Evolutionary conservation across 2,113 vertebrate genomes (phyloP).

Genomic region (Albula glossodonta): DNA sequence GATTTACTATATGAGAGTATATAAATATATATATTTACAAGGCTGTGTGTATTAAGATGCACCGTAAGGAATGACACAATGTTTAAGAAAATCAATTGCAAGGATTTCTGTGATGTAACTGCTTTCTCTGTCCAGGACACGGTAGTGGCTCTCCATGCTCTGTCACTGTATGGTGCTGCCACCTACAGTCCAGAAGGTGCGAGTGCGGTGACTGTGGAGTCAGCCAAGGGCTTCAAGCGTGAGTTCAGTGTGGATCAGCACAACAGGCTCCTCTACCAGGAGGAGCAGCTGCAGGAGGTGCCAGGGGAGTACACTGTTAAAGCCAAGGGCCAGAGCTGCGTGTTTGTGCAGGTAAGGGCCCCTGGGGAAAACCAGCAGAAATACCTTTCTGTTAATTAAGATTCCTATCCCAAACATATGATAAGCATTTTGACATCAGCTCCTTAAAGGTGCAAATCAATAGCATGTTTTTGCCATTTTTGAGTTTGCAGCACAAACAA

Average conservation of each 20-base stretch:
- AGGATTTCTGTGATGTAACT: neutral
- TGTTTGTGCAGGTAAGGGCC: constrained; percentile 71
- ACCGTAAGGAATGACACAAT: neutral
- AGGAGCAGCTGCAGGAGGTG: constrained; percentile 61
- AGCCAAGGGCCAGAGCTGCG: constrained; percentile 70
- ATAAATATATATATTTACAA: no score
- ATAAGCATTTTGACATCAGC: neutral
- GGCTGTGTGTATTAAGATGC: neutral
- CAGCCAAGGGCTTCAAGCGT: constrained; percentile 54
- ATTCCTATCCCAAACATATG: neutral
- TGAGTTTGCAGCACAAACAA: no score
- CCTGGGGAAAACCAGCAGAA: neutral
- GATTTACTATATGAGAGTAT: no score
- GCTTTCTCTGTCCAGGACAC: constrained; percentile 71
- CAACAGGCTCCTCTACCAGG: constrained; percentile 80
- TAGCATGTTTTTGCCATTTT: no score
- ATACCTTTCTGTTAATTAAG: neutral
- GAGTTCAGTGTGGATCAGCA: constrained; percentile 69
- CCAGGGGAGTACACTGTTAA: constrained; percentile 68
- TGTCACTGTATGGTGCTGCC: constrained; percentile 74
- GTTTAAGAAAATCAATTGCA: neutral
- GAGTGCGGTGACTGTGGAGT: constrained; percentile 64
- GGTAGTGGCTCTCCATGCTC: constrained; percentile 83
- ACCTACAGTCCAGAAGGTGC: constrained; percentile 57
- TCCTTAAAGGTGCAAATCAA: neutral